These are phyloP conservation scores for Trematomus loennbergii DNA, from an alignment of 2,113 vertebrate species.

Conservation along the genomic window DNA sequence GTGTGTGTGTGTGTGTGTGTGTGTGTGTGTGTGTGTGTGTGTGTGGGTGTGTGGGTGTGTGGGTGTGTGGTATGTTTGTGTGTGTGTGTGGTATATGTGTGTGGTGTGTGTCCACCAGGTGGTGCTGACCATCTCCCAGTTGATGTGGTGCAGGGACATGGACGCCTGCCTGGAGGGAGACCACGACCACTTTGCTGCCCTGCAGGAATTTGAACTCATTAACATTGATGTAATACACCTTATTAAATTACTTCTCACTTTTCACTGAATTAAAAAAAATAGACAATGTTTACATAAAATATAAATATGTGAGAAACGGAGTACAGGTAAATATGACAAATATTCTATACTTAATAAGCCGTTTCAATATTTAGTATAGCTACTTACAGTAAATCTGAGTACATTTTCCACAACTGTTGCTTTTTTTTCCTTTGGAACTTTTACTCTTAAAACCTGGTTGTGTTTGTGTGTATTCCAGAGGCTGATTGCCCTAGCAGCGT, in stretches of 20 bases:
- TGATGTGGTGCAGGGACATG: slow-evolving; percentile 90
- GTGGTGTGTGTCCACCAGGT: slow-evolving; percentile 82
- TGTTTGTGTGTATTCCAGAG: slow-evolving; percentile 77
- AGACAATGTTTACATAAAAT: too few relatives aligned
- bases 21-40: slow-evolving; percentile 36
- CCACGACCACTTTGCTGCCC: slow-evolving; percentile 76
- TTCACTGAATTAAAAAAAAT: background rate
- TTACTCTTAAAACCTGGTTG: background rate
- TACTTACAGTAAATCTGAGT: too few relatives aligned
- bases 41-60: too few relatives aligned
- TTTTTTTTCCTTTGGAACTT: background rate
- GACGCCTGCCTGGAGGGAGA: slow-evolving; percentile 83
- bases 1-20: slow-evolving; percentile 3
- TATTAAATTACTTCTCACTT: background rate
- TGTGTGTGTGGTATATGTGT: too few relatives aligned
- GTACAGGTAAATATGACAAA: too few relatives aligned
- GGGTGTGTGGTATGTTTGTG: too few relatives aligned
- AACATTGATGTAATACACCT: slow-evolving; percentile 85
- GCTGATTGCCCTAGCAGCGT: slow-evolving; percentile 85
- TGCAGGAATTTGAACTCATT: slow-evolving; percentile 85
- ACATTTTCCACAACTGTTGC: background rate
- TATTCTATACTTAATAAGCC: too few relatives aligned
- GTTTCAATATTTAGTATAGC: too few relatives aligned
- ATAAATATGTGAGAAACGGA: too few relatives aligned
- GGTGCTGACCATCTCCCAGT: slow-evolving; percentile 88